Base-by-base conservation (phyloP, 2,888 invertebrate genomes). In the Hyalella azteca region DNA sequence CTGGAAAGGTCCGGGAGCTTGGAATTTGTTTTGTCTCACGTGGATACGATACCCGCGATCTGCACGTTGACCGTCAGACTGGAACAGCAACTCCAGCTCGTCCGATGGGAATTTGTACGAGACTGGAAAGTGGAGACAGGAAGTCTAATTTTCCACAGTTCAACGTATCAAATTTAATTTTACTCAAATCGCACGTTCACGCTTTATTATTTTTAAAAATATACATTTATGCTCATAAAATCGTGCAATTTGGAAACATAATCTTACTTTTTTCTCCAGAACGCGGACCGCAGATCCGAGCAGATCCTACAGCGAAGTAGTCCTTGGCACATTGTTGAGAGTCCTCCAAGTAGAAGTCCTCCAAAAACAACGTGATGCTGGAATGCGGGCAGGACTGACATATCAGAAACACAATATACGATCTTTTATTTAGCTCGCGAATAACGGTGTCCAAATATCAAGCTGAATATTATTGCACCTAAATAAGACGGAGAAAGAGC, bases 231-330 rank as follows among this genome's bases (percentile, higher is more conserved):
- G n/a, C n/a, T n/a, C n/a, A n/a, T n/a, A n/a, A n/a, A n/a, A n/a
- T n/a, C n/a, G n/a, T n/a, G n/a, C n/a, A n/a, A n/a, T n/a, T n/a
- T n/a, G n/a, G n/a, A n/a, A n/a, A n/a, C n/a, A 29, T 26, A 3
- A n/a, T n/a, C 79, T 79, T 36, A 79, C 79, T 49, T 39, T 29
- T 26, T 32, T 79, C 49, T 9, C 79, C 79, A 48, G 48, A 49
- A 4, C 50, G 39, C 7, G 9, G n/a, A 5, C 79, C 79, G 49
- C 79, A 79, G 49, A 79, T 41, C 1, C 79, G 48, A 15, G 49
- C n/a, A 7, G 11, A 5, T 7, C 73, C 79, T 19, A 79, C 66
- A 7, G 29, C n/a, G 4, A 79, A 26, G 29, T 73, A 79, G 40
- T 79, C 79, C 29, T 73, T 79, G 29, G 32, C 49, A 40, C 79